Conservation (phyloP, 2,888 invertebrate genomes). For the Meteorus cinctellus region DNA sequence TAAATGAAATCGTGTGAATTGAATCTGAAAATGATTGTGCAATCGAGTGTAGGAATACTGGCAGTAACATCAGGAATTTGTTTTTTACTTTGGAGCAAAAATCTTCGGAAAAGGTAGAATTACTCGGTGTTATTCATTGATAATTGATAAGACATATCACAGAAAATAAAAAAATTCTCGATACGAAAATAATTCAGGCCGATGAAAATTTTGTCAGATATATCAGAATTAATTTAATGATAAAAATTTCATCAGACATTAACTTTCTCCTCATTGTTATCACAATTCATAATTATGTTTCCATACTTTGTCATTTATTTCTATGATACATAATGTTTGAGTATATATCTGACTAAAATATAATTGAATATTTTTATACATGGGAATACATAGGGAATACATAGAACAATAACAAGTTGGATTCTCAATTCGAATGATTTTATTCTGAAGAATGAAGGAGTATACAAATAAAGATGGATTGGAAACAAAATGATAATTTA, state of each 20-base stretch:
- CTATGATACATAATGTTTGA: no score
- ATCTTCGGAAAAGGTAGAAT: conserved; percentile 77
- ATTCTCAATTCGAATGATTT: background rate
- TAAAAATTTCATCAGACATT: no score
- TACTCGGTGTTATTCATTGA: background rate
- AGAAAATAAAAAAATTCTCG: background rate
- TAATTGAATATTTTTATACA: no score
- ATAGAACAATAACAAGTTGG: background rate
- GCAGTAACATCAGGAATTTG: conserved; percentile 82
- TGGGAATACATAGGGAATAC: no score
- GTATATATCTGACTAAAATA: no score
- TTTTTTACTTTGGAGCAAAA: conserved; percentile 77
- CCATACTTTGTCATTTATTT: no score
- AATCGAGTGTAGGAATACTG: conserved; percentile 79
- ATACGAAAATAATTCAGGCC: background rate
- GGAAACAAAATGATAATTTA: no score
- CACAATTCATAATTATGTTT: no score
- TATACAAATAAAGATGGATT: background rate
- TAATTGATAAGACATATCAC: conserved; percentile 1
- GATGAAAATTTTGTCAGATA: background rate
- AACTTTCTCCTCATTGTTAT: no score
- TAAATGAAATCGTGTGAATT: conserved; percentile 26
- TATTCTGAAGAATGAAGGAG: background rate
- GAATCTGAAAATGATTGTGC: conserved; percentile 70
- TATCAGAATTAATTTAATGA: no score